A percentile compares a stretch with the other conserved stretches of the same genome.
phyloP scores from a whole-genome alignment of 2,888 invertebrate genomes.

The Alentia gelatinosa region DNA sequence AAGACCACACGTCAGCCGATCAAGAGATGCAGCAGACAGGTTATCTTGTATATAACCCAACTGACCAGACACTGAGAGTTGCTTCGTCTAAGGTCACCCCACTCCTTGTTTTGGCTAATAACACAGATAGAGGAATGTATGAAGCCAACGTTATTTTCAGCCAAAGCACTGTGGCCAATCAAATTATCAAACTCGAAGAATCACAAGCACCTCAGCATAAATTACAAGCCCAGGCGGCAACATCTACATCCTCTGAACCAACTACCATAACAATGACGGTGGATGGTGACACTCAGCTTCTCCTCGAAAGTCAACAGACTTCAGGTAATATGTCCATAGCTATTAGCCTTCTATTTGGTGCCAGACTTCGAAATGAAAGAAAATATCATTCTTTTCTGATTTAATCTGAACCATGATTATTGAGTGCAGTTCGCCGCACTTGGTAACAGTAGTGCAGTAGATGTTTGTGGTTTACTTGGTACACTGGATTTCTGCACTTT shows the following conservation, averaged over 20 bases:
- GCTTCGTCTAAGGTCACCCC: constrained; percentile 55
- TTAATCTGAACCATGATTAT: too few species aligned
- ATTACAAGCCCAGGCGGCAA: not conserved
- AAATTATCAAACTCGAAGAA: not conserved
- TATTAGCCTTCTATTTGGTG: not conserved
- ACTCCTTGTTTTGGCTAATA: constrained; percentile 65
- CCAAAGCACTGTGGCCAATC: not conserved
- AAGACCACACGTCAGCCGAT: not conserved
- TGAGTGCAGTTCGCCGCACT: not conserved
- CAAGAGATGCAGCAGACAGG: not conserved
- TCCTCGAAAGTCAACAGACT: not conserved
- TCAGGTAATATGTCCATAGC: not conserved
- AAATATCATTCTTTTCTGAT: not conserved
- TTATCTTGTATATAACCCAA: not conserved
- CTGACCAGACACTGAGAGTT: not conserved
- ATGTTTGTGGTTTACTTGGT: not conserved
- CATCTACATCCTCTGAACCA: not conserved
- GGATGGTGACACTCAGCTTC: not conserved
- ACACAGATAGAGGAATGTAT: constrained; percentile 64
- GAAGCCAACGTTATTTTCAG: constrained; percentile 62
- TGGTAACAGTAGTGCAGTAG: not conserved
- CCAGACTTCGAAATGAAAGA: not conserved
- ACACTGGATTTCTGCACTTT: not conserved
- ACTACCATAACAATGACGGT: not conserved
- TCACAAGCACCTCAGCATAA: not conserved